Base-by-base conservation (phyloP, 2,797 vertebrate genomes). In the Adelosebastes latens region DNA sequence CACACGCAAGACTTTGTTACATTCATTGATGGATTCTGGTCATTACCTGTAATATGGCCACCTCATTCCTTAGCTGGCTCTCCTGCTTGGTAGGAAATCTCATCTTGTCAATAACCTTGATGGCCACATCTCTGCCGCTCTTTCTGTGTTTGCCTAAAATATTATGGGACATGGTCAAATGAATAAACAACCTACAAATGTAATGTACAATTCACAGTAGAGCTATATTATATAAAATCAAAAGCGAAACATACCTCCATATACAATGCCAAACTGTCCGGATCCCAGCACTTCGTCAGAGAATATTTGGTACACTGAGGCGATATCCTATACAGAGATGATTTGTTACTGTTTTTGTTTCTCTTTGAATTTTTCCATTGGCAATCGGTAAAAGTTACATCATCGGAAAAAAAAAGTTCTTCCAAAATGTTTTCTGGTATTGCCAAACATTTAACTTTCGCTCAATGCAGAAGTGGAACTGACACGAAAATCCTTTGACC, bases 81-180 rank as follows among this genome's bases (percentile, higher is more conserved):
- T 99, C 98, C 87, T 99, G 98, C 94, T 99, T 99, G 81, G 98
- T 99, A 56, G 98, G 98, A 92, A 99, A 99, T 85, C 97, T 96
- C 98, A 99, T 99, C 93, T 99, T 99, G 95, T 99, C 98, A 73
- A 99, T 99, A 67, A 99, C 97, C 93, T 99, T 99, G 91, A 99
- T 99, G 85, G 98, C 98, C 86, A 99, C 98, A 88, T 99, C 98
- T 92, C 98, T 97, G 93, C 98, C 98, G 55, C 97, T 98, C 92
- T 99, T 99, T 90, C 98, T 97, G 32, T 99, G 98, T 88, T 99
- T 99, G 69, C 98, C 98, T 99, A 69, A 61, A 78, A 77, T 24
- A 18, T 25, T 0, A 67, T 2, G 8, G 27, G 25, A 31, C 18
- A 42, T 49, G 3, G 9, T 49, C 0, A 34, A 39, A 65, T 56